These are phyloP conservation scores for Sphenopsis melanotis DNA, from an alignment of 2,797 vertebrate species.

Conservation along the genomic window DNA sequence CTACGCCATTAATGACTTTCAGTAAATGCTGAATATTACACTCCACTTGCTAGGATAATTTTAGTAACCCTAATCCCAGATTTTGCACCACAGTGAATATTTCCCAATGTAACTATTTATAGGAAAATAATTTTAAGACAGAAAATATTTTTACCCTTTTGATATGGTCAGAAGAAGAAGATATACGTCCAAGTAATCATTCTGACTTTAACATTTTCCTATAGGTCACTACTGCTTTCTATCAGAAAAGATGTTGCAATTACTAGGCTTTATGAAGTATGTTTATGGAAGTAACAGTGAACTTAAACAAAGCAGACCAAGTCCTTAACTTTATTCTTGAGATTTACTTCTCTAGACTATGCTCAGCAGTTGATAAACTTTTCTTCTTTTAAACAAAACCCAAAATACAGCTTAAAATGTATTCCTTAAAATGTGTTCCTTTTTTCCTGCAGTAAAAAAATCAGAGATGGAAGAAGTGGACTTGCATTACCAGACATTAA, in stretches of 20 bases:
- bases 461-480: neutral
- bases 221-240: neutral
- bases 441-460: neutral
- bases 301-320: neutral
- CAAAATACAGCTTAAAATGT: neutral
- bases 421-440: no score
- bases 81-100: neutral
- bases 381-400: neutral
- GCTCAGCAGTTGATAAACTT: neutral
- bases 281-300: neutral
- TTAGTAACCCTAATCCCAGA: slow-evolving; percentile 38
- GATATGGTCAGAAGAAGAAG: neutral
- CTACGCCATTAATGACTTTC: neutral
- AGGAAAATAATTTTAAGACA: neutral
- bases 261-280: neutral
- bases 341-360: neutral
- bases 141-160: neutral
- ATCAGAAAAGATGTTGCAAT: neutral
- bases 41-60: slow-evolving; percentile 2
- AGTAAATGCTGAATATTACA: slow-evolving; percentile 34
- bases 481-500: neutral
- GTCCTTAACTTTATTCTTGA: neutral
- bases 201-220: neutral
- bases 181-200: neutral
- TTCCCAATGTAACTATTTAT: neutral